Base-by-base conservation (phyloP, 2,113 vertebrate species). In the Ailuropoda melanoleuca region DNA sequence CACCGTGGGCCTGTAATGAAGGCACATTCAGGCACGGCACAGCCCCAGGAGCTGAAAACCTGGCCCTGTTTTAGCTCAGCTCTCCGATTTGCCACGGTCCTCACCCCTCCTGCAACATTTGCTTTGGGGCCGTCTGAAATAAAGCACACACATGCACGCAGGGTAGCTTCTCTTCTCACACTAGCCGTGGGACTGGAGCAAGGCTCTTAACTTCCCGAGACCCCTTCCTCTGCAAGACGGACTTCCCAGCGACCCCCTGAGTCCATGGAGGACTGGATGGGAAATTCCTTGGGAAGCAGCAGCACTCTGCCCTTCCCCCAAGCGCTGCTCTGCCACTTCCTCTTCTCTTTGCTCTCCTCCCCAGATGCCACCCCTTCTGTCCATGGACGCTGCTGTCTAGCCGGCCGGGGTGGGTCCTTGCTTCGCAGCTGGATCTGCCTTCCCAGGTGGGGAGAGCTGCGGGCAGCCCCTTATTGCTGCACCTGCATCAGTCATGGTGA, bases 61-160 rank as follows among this genome's bases (percentile, higher is more conserved):
- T 17, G 15, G 64, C 26, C 2, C 43, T 2, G 1, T 5, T 4
- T 58, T 1, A 12, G 62, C 34, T 24, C 18, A 8, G n/a, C 31
- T 64, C 53, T 87, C 12, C 3, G 0, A 2, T 26, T 19, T 4
- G 29, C 68, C 37, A 3, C 0, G 2, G 34, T 11, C 55, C 80
- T 85, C 23, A 17, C 21, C 19, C 9, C 46, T 39, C 37, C 11
- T 4, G 37, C 7, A 13, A 4, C 46, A 2, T 14, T 34, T 2
- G 56, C 21, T 55, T 53, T 13, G 24, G 18, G 53, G 64, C 18
- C 4, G 0, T 14, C n/a, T 14, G 2, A 60, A 23, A 50, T 9
- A 24, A 18, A 56, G 84, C 17, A 11, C 15, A 4, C 7, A 5
- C 0, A 1, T 18, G 26, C 11, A 4, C 9, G 4, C 0, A 1